Evolutionary conservation across 2,888 invertebrate genomes (phyloP).

Genomic region (Caenorhabditis sp.): DNA sequence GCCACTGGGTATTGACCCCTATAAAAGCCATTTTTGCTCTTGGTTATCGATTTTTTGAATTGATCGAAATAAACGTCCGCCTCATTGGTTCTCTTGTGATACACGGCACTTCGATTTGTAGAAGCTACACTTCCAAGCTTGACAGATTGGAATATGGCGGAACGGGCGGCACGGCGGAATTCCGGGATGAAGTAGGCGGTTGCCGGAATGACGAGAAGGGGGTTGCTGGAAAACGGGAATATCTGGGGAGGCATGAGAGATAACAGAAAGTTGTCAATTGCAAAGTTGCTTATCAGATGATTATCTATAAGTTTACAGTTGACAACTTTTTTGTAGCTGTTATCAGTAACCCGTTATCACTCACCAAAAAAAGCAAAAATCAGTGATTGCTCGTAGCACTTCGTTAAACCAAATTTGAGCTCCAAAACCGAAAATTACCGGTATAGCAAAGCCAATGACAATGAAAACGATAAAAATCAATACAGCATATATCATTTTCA

Average conservation of each 20-base stretch:
- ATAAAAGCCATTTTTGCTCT: too few relatives aligned
- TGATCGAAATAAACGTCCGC: slow-evolving; percentile 51
- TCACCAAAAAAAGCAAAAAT: slow-evolving; percentile 42
- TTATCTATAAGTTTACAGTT: not conserved
- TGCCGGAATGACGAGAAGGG: slow-evolving; percentile 30
- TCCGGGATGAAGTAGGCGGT: slow-evolving; percentile 45
- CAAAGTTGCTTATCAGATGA: too few relatives aligned
- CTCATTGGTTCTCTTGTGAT: slow-evolving; percentile 23
- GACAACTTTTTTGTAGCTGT: not conserved
- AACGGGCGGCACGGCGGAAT: slow-evolving; percentile 1
- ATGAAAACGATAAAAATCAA: slow-evolving; percentile 11
- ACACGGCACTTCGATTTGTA: not conserved
- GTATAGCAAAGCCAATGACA: slow-evolving; percentile 23
- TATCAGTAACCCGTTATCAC: too few relatives aligned
- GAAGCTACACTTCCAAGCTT: slow-evolving; percentile 25
- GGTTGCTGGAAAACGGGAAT: slow-evolving; percentile 24
- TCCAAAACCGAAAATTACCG: slow-evolving; percentile 12
- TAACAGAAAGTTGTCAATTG: too few relatives aligned
- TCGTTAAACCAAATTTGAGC: not conserved
- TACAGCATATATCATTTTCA: slow-evolving; percentile 43
- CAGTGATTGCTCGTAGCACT: slow-evolving; percentile 11
- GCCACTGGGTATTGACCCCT: not conserved
- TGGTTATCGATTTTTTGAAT: slow-evolving; percentile 34
- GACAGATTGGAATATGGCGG: not conserved
- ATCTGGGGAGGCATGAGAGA: not conserved